Conservation (phyloP, 2,888 invertebrate genomes). For the Brachypalpus laphriformis region DNA sequence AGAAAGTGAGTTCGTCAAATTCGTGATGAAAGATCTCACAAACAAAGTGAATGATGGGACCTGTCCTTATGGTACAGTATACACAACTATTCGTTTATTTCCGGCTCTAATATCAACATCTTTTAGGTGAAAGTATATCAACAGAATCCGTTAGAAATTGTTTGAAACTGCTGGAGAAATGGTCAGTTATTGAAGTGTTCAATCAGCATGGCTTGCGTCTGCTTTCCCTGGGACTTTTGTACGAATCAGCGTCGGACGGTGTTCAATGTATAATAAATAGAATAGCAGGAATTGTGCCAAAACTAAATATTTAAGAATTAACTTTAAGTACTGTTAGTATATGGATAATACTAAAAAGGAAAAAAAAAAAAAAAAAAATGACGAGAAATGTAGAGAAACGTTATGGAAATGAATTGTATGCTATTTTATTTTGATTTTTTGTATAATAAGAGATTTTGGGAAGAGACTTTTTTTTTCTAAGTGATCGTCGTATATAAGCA, state of each 20-base stretch:
- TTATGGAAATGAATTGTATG: slow-evolving; percentile 18
- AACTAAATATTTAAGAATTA: slow-evolving; percentile 58
- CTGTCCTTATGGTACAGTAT: slow-evolving; percentile 86
- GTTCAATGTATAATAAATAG: slow-evolving; percentile 80
- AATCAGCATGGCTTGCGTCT: slow-evolving; percentile 82
- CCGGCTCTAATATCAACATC: not conserved
- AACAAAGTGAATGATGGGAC: slow-evolving; percentile 85
- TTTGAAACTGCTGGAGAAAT: slow-evolving; percentile 90
- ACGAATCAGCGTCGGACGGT: slow-evolving; percentile 81
- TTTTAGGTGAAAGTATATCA: slow-evolving; percentile 93
- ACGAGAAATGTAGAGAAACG: not conserved
- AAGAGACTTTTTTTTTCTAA: slow-evolving; percentile 21
- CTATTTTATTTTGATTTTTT: slow-evolving; percentile 8
- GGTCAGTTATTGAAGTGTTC: slow-evolving; percentile 89
- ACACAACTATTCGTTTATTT: not conserved
- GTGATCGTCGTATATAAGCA: slow-evolving; percentile 36
- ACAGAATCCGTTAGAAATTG: slow-evolving; percentile 94
- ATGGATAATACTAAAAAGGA: slow-evolving; percentile 18
- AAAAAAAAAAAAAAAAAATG: not conserved
- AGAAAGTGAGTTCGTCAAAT: slow-evolving; percentile 87
- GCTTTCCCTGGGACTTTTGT: slow-evolving; percentile 82
- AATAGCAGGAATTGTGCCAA: slow-evolving; percentile 80
- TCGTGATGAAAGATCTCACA: slow-evolving; percentile 87
- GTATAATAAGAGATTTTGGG: slow-evolving; percentile 19
- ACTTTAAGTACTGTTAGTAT: slow-evolving; percentile 42